phyloP scores from a whole-genome alignment of 2,113 vertebrate species.

The Otolemur garnettii region DNA sequence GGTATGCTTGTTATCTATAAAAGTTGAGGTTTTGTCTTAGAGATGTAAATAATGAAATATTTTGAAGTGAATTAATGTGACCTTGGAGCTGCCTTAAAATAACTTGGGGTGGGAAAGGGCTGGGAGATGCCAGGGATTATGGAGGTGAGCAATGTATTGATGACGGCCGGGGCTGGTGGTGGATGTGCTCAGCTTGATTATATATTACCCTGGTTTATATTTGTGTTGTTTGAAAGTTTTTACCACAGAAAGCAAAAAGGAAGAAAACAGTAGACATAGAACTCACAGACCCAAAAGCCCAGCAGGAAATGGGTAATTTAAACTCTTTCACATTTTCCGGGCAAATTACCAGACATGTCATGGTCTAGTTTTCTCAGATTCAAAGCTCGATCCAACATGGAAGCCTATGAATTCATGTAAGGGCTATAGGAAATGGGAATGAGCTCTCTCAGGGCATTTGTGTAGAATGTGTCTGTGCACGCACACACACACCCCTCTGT shows the following conservation, averaged over 20 bases:
- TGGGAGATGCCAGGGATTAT: not conserved
- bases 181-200: not conserved
- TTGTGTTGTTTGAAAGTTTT: not conserved
- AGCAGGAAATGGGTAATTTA: not conserved
- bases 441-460: not conserved
- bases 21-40: not conserved
- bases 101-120: not conserved
- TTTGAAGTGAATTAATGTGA: not conserved
- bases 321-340: not conserved
- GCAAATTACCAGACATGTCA: not conserved
- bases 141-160: not conserved
- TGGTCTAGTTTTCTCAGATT: not conserved
- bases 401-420: not conserved
- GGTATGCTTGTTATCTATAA: not conserved
- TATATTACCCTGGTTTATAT: not conserved
- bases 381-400: not conserved
- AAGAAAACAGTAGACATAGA: not conserved
- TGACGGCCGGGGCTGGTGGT: not conserved
- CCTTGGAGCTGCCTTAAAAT: not conserved
- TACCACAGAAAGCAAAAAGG: not conserved
- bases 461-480: not conserved
- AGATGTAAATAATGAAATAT: not conserved
- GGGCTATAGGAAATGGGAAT: not conserved
- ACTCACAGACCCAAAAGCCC: not conserved
- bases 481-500: not conserved